Base-by-base conservation (phyloP, 2,113 vertebrate species). In the Melanerpes aurifrons region DNA sequence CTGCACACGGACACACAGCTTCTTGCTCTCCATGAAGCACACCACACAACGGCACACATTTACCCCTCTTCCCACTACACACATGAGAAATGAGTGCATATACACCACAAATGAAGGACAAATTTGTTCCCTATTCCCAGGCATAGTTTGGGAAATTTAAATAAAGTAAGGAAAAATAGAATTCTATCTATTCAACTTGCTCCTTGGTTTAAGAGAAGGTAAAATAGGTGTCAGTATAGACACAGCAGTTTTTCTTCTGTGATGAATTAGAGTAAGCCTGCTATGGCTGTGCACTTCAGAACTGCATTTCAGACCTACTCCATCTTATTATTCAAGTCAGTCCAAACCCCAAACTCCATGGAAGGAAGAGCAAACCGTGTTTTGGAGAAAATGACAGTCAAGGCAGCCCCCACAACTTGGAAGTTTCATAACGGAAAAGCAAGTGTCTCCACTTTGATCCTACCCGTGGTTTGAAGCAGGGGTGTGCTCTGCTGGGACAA, bases 131-230 rank as follows among this genome's bases (percentile, higher is more conserved):
- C 76, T 78, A 54, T 64, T 95, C 87, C 91, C 82, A 91, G 70
- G 54, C 94, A 93, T 86, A 82, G 90, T 69, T 92, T 7, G 24
- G 73, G 90, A 96, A 90, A 70, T 87, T 75, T 54, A 92, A 89
- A 91, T 6, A 84, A 92, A 87, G 7, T 75, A 94, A 81, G 37
- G 92, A 96, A 94, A 94, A 91, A 95, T 90, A 96, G 58, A 96
- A 83, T 25, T 88, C 87, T 88, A 70, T 94, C 95, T 96, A 96
- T 90, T 91, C 69, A 7, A 14, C 68, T 77, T 91, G 70, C 62
- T 83, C 56, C 94, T 83, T 80, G 35, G 62, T 78, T 94, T 94
- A 68, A 91, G 54, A 92, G 43, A 83, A 62, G 69, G 53, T 93
- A 86, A 80, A 94, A 86, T 2, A 88, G 29, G 88, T 92, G 89